phyloP scores from a whole-genome alignment of 1,140 invertebrate genomes.

The Hylaeus volcanicus region DNA sequence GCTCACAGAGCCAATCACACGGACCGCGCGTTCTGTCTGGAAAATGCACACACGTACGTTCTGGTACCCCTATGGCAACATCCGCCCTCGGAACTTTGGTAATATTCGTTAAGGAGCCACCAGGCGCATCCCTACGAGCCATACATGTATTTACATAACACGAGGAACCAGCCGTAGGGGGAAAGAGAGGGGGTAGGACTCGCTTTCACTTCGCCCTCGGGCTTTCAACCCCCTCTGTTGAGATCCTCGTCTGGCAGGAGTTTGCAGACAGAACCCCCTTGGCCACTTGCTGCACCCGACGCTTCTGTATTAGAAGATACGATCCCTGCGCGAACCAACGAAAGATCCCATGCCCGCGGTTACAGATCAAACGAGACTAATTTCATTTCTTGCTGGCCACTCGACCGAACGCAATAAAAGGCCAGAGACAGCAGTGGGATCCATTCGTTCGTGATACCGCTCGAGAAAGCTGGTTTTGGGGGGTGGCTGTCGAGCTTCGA shows the following conservation, averaged over 20 bases:
- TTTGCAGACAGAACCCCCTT: slow-evolving; percentile 59
- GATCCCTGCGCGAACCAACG: slow-evolving; percentile 15
- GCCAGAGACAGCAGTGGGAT: slow-evolving; percentile 21
- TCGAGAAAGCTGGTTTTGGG: not conserved
- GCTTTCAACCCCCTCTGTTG: slow-evolving; percentile 5
- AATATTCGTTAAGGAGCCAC: slow-evolving; percentile 64
- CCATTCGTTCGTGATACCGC: not conserved
- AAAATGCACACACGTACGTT: slow-evolving; percentile 10
- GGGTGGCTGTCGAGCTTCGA: too few relatives aligned
- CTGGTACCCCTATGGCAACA: not conserved
- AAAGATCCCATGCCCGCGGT: slow-evolving; percentile 47
- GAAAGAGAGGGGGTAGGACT: slow-evolving; percentile 4
- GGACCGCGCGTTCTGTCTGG: slow-evolving; percentile 9
- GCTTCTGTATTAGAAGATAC: slow-evolving; percentile 48
- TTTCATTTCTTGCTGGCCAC: slow-evolving; percentile 60
- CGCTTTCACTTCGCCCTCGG: slow-evolving; percentile 44
- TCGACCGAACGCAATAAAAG: slow-evolving; percentile 59
- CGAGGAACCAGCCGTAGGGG: slow-evolving; percentile 21
- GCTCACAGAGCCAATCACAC: not conserved
- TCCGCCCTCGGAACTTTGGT: slow-evolving; percentile 50
- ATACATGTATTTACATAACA: slow-evolving; percentile 62
- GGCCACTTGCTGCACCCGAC: slow-evolving; percentile 45
- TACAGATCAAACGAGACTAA: slow-evolving; percentile 50
- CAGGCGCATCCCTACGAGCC: slow-evolving; percentile 29
- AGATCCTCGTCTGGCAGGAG: slow-evolving; percentile 52